Conservation (phyloP, 2,113 vertebrate genomes). For the Reinhardtius hippoglossoides region DNA sequence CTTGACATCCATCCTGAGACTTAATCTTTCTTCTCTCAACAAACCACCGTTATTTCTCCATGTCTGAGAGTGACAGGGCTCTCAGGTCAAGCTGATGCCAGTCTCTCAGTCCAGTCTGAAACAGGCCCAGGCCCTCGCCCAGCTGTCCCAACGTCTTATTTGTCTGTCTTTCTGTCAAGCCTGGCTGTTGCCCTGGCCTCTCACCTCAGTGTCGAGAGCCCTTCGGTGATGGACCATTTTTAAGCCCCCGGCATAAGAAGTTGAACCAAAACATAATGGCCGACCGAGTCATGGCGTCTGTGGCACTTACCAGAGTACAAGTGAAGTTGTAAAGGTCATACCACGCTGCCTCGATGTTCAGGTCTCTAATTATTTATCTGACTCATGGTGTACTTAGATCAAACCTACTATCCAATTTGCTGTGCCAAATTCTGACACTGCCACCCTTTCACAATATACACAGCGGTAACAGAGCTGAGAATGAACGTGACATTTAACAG, state of each 20-base stretch:
- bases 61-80: slow-evolving; percentile 65
- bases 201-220: slow-evolving; percentile 56
- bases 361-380: not conserved
- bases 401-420: not conserved
- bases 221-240: slow-evolving; percentile 32
- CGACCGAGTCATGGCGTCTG: not conserved
- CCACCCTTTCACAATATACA: not conserved
- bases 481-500: slow-evolving; percentile 47
- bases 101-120: slow-evolving; percentile 57
- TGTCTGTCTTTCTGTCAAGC: slow-evolving; percentile 58
- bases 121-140: slow-evolving; percentile 55
- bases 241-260: slow-evolving; percentile 18
- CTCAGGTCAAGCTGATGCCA: slow-evolving; percentile 72
- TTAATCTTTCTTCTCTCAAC: slow-evolving; percentile 33
- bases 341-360: not conserved
- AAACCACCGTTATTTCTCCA: slow-evolving; percentile 17
- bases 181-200: slow-evolving; percentile 63
- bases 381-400: not conserved
- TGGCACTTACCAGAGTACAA: not conserved
- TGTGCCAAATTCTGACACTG: slow-evolving; percentile 4
- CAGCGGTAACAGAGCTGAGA: slow-evolving; percentile 7
- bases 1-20: slow-evolving; percentile 44
- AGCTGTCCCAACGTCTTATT: slow-evolving; percentile 65
- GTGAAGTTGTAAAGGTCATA: not conserved
- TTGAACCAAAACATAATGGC: slow-evolving; percentile 32